Base-by-base conservation (phyloP, 2,888 invertebrate genomes). In the Argyra leucocephala region DNA sequence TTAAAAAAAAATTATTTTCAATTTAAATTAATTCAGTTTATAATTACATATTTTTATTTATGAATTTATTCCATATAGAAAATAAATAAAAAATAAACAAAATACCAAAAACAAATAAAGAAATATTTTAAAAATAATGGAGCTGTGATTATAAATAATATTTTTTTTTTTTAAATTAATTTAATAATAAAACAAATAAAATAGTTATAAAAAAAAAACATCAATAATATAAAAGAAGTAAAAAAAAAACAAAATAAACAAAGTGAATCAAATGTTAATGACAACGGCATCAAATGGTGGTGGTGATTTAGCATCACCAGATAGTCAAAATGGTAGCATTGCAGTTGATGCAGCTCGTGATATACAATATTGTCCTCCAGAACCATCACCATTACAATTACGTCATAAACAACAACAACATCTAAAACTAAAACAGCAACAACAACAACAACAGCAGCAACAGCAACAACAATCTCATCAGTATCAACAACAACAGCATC, bases 271-370 rank as follows among this genome's bases (percentile, higher is more conserved):
- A 22, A 66, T 69, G 18, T 72, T 71, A 31, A 58, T 61, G 24
- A 63, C 63, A 26, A 61, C 57, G 18, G 73, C 71, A 64, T 69
- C 69, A 64, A 69, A 69, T 64, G 21, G 37, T 31, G 63, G 24
- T 18, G 57, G 64, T 48, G 57, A 58, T 36, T 61, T 62, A 22
- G 24, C 73, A 64, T 75, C 71, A 68, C 74, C 71, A 48, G 71
- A 72, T 68, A 72, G 71, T 69, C 67, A 69, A 65, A 71, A 71
- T 69, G 70, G 74, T 67, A 75, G 74, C 68, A 75, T 75, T 69
- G 71, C 71, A 65, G 79, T 79, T 66, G 80, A 80, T 74, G 75
- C 77, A 68, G 80, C 78, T 70, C 76, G 80, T 67, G 78, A 79
- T 73, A 75, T 77, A 65, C 73, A 74, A 63, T 79, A 76, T 68